These are phyloP conservation scores for Apodemia mormo DNA, from an alignment of 2,888 invertebrate species.

Conservation along the genomic window DNA sequence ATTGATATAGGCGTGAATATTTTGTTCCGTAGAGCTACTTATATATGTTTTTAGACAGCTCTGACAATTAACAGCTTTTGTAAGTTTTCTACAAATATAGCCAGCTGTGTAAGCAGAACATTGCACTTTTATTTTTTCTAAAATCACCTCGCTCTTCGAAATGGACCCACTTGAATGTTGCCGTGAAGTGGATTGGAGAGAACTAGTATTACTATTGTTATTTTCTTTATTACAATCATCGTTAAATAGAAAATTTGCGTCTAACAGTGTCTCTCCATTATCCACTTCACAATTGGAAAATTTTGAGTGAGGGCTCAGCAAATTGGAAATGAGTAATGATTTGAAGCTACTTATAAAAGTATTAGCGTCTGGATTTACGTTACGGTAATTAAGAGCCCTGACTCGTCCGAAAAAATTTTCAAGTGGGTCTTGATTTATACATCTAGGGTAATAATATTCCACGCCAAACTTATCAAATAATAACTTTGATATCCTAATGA, in stretches of 20 bases:
- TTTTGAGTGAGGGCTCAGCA: constrained; percentile 21
- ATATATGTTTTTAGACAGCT: constrained; percentile 19
- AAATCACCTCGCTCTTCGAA: not conserved
- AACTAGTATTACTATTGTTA: not conserved
- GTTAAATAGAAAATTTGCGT: constrained; percentile 20
- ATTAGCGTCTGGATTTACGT: constrained; percentile 37
- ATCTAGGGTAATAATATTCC: constrained; percentile 33
- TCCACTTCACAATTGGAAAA: constrained; percentile 19
- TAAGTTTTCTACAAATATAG: constrained; percentile 28
- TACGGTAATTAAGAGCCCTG: constrained; percentile 37
- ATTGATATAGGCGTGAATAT: constrained; percentile 25
- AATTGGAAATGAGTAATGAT: constrained; percentile 33
- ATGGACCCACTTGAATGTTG: constrained; percentile 2
- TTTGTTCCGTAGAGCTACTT: not conserved
- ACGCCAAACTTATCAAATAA: not conserved
- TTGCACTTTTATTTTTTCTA: constrained; percentile 28
- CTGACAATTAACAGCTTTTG: constrained; percentile 14
- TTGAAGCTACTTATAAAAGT: constrained; percentile 37
- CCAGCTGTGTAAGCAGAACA: constrained; percentile 30
- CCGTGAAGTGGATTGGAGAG: constrained; percentile 9
- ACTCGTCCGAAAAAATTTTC: constrained; percentile 40
- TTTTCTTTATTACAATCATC: not conserved
- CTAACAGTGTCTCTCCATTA: constrained; percentile 20
- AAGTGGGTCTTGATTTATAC: constrained; percentile 39
- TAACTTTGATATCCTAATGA: not conserved